Conservation (phyloP, 2,113 vertebrate species). For the Odontophorus gujanensis region DNA sequence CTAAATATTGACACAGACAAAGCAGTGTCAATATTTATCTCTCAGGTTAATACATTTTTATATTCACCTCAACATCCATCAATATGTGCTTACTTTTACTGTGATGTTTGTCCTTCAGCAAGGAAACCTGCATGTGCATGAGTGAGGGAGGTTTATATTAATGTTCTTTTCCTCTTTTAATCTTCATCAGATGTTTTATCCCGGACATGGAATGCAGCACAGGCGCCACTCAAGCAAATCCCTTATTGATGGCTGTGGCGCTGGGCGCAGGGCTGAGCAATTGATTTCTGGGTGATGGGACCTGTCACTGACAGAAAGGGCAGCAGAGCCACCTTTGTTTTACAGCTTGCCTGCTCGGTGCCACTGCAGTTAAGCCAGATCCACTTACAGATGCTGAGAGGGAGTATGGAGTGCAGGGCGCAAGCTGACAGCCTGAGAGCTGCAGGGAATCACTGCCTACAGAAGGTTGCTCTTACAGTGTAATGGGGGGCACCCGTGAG, state of each 20-base stretch:
- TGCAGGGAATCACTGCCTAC: neutral
- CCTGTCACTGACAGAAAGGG: neutral
- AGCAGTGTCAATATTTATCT: slow-evolving; percentile 64
- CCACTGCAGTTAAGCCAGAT: accelerated
- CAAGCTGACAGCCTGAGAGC: accelerated
- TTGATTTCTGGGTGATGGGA: neutral
- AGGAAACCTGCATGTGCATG: neutral
- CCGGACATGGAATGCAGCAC: neutral
- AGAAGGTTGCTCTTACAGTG: accelerated
- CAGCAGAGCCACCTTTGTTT: neutral
- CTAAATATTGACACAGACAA: slow-evolving; percentile 65
- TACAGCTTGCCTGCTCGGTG: accelerated
- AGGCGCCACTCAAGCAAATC: neutral
- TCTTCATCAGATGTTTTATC: neutral
- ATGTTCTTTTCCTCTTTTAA: neutral
- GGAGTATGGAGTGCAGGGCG: accelerated
- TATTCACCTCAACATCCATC: slow-evolving; percentile 42
- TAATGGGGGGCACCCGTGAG: neutral
- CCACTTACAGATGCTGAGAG: accelerated
- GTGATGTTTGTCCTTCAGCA: slow-evolving; percentile 59
- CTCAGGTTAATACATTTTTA: slow-evolving; percentile 64
- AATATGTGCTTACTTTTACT: slow-evolving; percentile 60
- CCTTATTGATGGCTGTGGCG: neutral
- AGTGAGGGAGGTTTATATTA: neutral
- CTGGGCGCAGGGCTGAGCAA: neutral